Evolutionary conservation across 2,797 vertebrate genomes (phyloP), one percentile per base, ranked within the genome.

Genomic region (Podargus strigoides): DNA sequence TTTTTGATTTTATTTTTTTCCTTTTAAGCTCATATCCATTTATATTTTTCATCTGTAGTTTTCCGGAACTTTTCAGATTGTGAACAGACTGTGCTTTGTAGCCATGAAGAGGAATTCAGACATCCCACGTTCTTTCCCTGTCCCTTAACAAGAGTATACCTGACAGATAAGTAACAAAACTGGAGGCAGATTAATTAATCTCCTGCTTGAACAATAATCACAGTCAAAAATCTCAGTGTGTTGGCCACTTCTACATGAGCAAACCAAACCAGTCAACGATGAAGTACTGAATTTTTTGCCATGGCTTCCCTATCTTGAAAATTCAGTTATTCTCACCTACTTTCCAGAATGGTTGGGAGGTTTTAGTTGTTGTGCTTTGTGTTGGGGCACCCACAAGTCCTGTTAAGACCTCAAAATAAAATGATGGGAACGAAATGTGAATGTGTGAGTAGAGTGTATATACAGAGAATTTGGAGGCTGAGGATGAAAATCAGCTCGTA

Each of bases 21-120:
- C 12, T 93, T 87, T 93, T n/a, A 81, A 88, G 52, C 92, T 96
- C 85, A n/a, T 49, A 4, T 76, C n/a, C 39, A 79, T 80, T 86
- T 56, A 5, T 60, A 63, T 83, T 94, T 95, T 89, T 95, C 75
- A 67, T 67, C 41, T 63, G 41, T 59, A 72, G 81, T 50, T 90
- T 92, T 95, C 68, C 64, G 47, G 58, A 63, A 56, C 83, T 88
- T 85, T 27, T 60, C 32, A 55, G 76, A 6, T 53, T 30, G 62
- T 41, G 73, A 82, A 8, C n/a, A 62, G 62, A 7, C 53, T 46
- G n/a, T 32, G 41, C 49, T 47, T 89, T 91, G 89, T 79, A 56
- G 50, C 46, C 67, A 27, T 42, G 75, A 85, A 74, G 37, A 44
- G 72, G 41, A 95, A 73, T 62, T 94, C 66, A 81, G 73, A 15